Conservation (phyloP, 2,113 vertebrate genomes). For the Arenaria interpres region DNA sequence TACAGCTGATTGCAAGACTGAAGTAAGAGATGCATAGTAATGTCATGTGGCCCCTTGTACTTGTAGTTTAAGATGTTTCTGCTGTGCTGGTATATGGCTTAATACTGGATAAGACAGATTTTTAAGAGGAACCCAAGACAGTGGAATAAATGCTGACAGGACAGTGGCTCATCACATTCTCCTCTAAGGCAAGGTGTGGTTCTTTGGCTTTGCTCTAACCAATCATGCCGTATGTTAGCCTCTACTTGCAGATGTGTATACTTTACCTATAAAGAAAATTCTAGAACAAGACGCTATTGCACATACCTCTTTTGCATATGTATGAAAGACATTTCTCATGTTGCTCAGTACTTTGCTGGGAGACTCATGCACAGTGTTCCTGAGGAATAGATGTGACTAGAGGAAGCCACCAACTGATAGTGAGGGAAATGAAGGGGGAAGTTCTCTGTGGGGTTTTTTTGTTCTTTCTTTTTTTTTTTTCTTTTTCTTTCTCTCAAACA, state of each 20-base stretch:
- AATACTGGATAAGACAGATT: not conserved
- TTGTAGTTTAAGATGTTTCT: not conserved
- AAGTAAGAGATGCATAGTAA: not conserved
- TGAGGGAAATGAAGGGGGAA: not conserved
- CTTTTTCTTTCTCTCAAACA: not conserved
- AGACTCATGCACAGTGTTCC: not conserved
- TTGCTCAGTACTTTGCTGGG: not conserved
- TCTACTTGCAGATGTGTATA: not conserved
- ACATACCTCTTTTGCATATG: not conserved
- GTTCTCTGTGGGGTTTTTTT: not conserved
- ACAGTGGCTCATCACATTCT: not conserved
- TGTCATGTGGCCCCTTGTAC: not conserved
- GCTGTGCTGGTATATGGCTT: not conserved
- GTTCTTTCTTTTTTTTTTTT: not conserved
- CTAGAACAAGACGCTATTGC: not conserved
- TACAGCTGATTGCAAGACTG: not conserved
- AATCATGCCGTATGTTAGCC: not conserved
- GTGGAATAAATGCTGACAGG: not conserved
- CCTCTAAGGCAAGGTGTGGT: slow-evolving; percentile 8
- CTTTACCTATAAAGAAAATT: not conserved
- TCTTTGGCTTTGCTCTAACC: not conserved
- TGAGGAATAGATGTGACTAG: not conserved
- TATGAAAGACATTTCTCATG: not conserved
- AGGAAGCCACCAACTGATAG: not conserved
- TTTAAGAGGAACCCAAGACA: not conserved